Conservation (phyloP, 2,888 invertebrate genomes). For the Stenotaenia linearis region DNA sequence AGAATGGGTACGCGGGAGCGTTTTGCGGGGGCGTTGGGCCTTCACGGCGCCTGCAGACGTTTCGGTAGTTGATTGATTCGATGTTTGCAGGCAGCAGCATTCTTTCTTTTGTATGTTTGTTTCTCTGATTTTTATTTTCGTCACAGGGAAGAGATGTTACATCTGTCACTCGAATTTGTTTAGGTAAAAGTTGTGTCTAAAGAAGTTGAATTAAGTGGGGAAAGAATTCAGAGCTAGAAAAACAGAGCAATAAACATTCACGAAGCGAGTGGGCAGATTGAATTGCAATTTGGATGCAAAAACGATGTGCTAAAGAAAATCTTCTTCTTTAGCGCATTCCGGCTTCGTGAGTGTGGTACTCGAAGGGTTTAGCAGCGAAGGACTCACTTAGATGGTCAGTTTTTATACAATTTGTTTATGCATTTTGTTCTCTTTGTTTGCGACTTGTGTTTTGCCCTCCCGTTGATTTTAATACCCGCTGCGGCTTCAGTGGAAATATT, state of each 20-base stretch:
- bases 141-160: background rate
- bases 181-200: background rate
- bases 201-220: background rate
- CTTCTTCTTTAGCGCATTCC: background rate
- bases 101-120: background rate
- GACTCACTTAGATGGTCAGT: background rate
- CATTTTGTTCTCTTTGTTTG: background rate
- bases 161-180: background rate
- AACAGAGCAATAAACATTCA: background rate
- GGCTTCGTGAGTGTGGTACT: background rate
- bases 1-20: background rate
- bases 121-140: background rate
- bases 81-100: background rate
- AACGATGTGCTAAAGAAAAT: background rate
- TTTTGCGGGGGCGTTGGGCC: background rate
- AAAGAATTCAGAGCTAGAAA: background rate
- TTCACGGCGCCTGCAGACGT: background rate
- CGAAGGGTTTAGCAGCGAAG: background rate
- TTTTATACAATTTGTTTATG: background rate
- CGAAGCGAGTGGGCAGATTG: background rate
- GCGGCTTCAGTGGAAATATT: background rate
- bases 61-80: constrained; percentile 9
- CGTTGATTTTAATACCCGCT: background rate
- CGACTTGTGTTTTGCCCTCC: background rate
- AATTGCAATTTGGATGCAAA: background rate